phyloP scores from a whole-genome alignment of 2,888 invertebrate genomes.

The Troilus luridus region DNA sequence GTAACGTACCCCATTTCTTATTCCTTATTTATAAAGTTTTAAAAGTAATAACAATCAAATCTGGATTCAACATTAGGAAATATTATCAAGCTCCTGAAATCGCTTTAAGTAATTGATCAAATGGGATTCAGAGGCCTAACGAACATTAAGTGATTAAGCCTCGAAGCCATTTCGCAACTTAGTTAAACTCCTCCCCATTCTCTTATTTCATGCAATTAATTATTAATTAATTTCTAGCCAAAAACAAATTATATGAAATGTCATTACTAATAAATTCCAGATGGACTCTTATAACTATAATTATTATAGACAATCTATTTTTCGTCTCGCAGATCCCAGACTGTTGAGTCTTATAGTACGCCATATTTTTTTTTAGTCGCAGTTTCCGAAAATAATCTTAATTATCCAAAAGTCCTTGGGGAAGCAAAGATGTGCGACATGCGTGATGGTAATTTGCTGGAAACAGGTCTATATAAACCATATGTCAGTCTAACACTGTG shows the following conservation, averaged over 20 bases:
- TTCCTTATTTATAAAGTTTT: neutral
- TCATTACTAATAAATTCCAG: neutral
- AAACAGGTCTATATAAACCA: neutral
- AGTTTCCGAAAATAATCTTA: neutral
- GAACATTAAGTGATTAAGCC: conserved; percentile 8
- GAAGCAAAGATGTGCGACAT: neutral
- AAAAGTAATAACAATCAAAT: neutral
- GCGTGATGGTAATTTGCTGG: neutral
- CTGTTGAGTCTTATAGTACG: neutral
- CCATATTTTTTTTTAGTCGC: neutral
- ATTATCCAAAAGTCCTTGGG: neutral
- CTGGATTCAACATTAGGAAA: neutral
- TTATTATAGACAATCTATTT: neutral
- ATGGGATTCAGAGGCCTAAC: neutral
- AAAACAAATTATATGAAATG: neutral
- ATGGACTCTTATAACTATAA: neutral
- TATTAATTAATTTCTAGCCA: neutral
- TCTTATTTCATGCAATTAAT: neutral
- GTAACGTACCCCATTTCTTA: no score
- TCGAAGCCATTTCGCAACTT: neutral
- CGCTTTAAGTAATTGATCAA: conserved; percentile 9
- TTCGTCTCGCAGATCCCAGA: neutral
- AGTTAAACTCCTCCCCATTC: neutral
- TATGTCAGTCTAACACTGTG: no score
- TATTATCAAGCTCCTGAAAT: neutral